Evolutionary conservation across 1,140 invertebrate genomes (phyloP).

Genomic region (Anastrepha ludens): DNA sequence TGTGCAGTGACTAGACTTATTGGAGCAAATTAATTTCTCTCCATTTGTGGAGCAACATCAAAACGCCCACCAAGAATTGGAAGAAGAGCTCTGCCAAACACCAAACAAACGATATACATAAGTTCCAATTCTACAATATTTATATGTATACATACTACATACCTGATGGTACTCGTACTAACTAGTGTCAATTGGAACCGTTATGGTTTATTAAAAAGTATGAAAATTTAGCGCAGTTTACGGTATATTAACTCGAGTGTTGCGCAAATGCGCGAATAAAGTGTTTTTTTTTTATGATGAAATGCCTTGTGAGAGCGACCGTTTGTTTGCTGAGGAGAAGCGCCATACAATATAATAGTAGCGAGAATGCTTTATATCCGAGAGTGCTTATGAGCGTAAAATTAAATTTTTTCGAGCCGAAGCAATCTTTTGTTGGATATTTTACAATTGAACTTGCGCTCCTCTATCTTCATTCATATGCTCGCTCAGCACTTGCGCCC

Average conservation of each 20-base stretch:
- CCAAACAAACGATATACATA: too few species aligned
- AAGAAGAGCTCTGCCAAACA: too few species aligned
- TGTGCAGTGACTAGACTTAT: too few species aligned
- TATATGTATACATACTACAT: too few species aligned
- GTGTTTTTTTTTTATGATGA: not conserved
- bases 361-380: not conserved
- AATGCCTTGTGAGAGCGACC: not conserved
- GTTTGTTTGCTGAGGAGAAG: not conserved
- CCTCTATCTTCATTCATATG: not conserved
- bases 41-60: too few species aligned
- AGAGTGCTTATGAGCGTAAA: not conserved
- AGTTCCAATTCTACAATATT: too few species aligned
- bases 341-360: not conserved
- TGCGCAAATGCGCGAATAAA: not conserved
- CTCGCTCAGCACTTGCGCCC: not conserved
- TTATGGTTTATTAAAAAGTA: not conserved
- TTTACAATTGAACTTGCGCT: not conserved
- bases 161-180: too few species aligned
- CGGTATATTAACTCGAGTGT: slow-evolving; percentile 13
- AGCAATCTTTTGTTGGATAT: not conserved
- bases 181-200: not conserved
- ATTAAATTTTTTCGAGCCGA: not conserved
- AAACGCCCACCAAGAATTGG: too few species aligned
- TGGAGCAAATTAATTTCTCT: too few species aligned
- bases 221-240: slow-evolving; percentile 11